Base-by-base conservation (phyloP, 2,797 vertebrate genomes). In the Scarus forsteni region DNA sequence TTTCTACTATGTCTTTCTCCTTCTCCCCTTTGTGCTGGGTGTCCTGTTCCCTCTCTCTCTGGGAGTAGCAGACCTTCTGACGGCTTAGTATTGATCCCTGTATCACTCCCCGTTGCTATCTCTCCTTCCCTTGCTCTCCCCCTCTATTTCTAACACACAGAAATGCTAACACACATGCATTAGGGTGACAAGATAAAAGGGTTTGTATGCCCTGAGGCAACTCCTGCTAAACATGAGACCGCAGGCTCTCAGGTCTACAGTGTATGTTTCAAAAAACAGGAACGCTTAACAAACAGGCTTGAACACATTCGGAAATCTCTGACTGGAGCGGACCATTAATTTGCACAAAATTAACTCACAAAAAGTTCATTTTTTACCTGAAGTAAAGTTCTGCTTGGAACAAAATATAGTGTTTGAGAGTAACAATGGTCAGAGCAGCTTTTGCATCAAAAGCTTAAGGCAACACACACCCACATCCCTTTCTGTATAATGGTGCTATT, bases 101-200 rank as follows among this genome's bases (percentile, higher is more conserved):
- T 71, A 85, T 89, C 87, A 86, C 70, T 77, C 61, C 83, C 71
- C 75, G 72, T 75, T 54, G 56, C 81, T 69, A 52, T 67, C 77
- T 75, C 69, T 67, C 64, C 58, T 56, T 50, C 65, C 44, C 35
- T 44, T 59, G 60, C 50, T 16, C 70, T 51, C 53, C 19, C 51
- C 50, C 53, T 65, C 65, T 65, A 3, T 36, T 7, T 53, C 51
- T 8, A 64, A 50, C 62, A 63, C 65, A 65, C 66, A 77, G 63
- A 39, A 54, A 59, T n/a, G 27, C 83, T 68, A 38, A 70, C 62
- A 77, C 64, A 82, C 80, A 83, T 54, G 77, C 81, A 91, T 86
- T 89, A 90, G 81, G 73, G 86, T 90, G 91, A 92, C 89, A 92
- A 86, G 90, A 92, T 92, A 91, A 92, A 92, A 91, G 86, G 86